These are phyloP conservation scores for Pollenia angustigena DNA, from an alignment of 2,888 invertebrate genomes.

Conservation along the genomic window DNA sequence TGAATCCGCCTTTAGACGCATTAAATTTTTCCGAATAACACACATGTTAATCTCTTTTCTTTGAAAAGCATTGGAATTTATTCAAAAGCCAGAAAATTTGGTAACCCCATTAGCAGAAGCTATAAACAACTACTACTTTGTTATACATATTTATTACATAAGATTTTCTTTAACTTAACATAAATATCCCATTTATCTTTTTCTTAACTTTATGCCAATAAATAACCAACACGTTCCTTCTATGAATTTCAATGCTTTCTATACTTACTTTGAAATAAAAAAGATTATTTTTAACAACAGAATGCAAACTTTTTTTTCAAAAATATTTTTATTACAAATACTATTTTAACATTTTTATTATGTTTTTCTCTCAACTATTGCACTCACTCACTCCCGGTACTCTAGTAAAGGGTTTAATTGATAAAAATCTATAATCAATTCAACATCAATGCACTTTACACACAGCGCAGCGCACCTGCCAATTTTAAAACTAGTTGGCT, in stretches of 20 bases:
- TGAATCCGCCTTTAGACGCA: no score
- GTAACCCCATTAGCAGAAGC: no score
- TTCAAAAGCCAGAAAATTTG: no score
- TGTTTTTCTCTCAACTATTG: not conserved
- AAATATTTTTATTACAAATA: slow-evolving; percentile 35
- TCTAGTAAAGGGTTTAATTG: slow-evolving; percentile 55
- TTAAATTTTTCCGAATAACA: no score
- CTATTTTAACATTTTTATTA: slow-evolving; percentile 24
- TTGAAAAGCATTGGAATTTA: no score
- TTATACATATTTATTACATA: slow-evolving; percentile 17
- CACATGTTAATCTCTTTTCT: no score
- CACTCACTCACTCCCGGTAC: not conserved
- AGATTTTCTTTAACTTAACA: slow-evolving; percentile 17
- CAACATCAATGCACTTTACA: slow-evolving; percentile 55
- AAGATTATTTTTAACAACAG: not conserved
- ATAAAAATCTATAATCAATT: slow-evolving; percentile 62
- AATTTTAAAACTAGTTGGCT: slow-evolving; percentile 4
- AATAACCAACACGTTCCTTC: slow-evolving; percentile 17
- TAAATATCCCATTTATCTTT: slow-evolving; percentile 45
- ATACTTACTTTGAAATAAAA: slow-evolving; percentile 8
- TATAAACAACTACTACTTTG: not conserved
- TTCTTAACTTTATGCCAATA: slow-evolving; percentile 19
- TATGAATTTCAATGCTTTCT: slow-evolving; percentile 43
- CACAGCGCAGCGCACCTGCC: slow-evolving; percentile 55
- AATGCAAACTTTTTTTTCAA: not conserved